Evolutionary conservation across 2,113 vertebrate species (phyloP).

Genomic region (Forbesichthys papilliferus): DNA sequence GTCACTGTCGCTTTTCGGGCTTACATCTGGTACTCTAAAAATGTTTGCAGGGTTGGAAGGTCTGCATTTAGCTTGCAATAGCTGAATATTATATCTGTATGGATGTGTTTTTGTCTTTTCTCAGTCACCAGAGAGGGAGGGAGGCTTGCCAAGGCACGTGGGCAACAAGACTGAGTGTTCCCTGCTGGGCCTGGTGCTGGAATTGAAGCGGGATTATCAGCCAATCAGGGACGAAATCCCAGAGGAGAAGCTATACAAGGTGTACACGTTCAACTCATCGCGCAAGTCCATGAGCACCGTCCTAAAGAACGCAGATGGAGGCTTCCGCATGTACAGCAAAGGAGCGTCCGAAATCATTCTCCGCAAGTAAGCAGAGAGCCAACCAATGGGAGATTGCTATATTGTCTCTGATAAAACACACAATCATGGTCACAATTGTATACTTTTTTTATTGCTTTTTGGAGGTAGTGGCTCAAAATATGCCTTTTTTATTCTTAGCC

Average conservation of each 20-base stretch:
- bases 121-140: conserved; percentile 93
- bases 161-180: conserved; percentile 97
- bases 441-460: no score
- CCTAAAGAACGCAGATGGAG: conserved; percentile 77
- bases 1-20: no score
- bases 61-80: no score
- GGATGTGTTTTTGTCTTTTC: not conserved
- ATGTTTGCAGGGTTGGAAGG: no score
- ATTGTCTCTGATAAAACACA: not conserved
- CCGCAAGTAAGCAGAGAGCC: conserved; percentile 84
- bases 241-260: conserved; percentile 93
- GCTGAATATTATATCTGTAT: no score
- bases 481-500: no score
- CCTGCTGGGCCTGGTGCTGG: conserved; percentile 88
- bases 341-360: conserved; percentile 95
- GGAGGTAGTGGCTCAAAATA: no score
- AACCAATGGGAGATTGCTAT: not conserved
- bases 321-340: conserved; percentile 98
- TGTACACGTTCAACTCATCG: conserved; percentile 97
- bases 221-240: conserved; percentile 89
- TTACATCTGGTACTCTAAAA: no score
- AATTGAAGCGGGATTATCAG: conserved; percentile 92
- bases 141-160: conserved; percentile 91
- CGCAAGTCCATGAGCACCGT: conserved; percentile 99
- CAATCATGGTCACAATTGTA: not conserved